These are phyloP conservation scores for Acropternis orthonyx DNA, from an alignment of 2,797 vertebrate genomes.

Conservation along the genomic window DNA sequence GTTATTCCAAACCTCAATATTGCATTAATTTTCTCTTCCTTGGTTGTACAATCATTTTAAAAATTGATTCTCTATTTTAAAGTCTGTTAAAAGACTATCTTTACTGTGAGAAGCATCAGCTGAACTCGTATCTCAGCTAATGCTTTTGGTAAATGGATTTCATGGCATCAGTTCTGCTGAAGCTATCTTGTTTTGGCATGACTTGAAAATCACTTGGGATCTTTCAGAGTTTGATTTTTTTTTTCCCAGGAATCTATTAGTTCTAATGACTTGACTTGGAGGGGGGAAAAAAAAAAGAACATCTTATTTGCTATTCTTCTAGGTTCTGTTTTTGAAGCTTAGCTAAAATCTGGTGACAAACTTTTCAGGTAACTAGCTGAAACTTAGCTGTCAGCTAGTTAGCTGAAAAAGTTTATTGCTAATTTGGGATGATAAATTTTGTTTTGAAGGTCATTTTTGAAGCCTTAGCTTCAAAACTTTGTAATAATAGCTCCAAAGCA, in stretches of 20 bases:
- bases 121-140: background rate
- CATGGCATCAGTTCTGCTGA: slow-evolving; percentile 35
- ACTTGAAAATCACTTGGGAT: slow-evolving; percentile 11
- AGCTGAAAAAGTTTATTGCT: background rate
- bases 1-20: slow-evolving; percentile 12
- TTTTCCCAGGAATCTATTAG: background rate
- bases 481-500: background rate
- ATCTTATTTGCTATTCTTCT: background rate
- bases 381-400: background rate
- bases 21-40: slow-evolving; percentile 9
- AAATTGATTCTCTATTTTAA: slow-evolving; percentile 45
- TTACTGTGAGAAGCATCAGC: slow-evolving; percentile 20
- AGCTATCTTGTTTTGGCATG: slow-evolving; percentile 28
- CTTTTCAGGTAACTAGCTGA: background rate
- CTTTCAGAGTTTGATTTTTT: background rate
- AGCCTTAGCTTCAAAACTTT: background rate
- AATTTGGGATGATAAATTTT: background rate
- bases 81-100: slow-evolving; percentile 15
- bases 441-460: background rate
- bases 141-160: slow-evolving; percentile 49
- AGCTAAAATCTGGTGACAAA: background rate
- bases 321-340: background rate
- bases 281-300: background rate
- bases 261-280: background rate
- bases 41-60: background rate